phyloP scores from a whole-genome alignment of 2,797 vertebrate genomes.

The Coendou prehensilis region DNA sequence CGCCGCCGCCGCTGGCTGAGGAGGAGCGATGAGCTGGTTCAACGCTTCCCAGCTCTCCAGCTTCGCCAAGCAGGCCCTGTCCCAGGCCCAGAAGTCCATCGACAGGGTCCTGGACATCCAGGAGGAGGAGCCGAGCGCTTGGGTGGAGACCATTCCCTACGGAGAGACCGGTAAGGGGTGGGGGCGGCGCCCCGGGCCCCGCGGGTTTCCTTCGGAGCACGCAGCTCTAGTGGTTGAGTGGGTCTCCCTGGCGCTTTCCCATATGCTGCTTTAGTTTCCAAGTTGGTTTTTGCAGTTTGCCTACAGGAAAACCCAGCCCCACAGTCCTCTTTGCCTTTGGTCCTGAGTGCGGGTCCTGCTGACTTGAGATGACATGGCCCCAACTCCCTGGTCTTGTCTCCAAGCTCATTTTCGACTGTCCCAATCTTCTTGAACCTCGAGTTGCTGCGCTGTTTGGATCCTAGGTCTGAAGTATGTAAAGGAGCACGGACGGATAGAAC shows the following conservation, averaged over 20 bases:
- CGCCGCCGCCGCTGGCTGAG: neutral
- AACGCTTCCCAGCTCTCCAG: slow-evolving; percentile 97
- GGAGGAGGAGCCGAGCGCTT: slow-evolving; percentile 93
- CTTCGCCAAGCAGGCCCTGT: slow-evolving; percentile 99
- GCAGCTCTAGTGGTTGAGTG: neutral
- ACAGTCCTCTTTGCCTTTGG: neutral
- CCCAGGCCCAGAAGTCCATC: slow-evolving; percentile 98
- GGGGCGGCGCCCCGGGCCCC: neutral
- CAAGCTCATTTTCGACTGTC: neutral
- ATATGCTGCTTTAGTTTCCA: neutral
- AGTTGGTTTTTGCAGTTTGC: neutral
- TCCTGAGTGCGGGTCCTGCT: neutral
- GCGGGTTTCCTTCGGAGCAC: neutral
- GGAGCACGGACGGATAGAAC: neutral
- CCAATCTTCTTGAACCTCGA: rapidly evolving
- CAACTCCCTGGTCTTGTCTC: no score
- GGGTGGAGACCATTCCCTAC: slow-evolving; percentile 92
- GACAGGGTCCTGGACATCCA: slow-evolving; percentile 98
- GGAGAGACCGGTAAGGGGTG: slow-evolving; percentile 91
- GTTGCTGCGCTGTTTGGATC: neutral
- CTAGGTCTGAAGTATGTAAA: neutral
- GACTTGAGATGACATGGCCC: neutral
- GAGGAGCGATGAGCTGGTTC: slow-evolving; percentile 96
- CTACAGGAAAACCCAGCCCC: neutral
- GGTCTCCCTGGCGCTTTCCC: neutral